Conservation (phyloP, 1,140 invertebrate genomes). For the Acromyrmex echinatior region DNA sequence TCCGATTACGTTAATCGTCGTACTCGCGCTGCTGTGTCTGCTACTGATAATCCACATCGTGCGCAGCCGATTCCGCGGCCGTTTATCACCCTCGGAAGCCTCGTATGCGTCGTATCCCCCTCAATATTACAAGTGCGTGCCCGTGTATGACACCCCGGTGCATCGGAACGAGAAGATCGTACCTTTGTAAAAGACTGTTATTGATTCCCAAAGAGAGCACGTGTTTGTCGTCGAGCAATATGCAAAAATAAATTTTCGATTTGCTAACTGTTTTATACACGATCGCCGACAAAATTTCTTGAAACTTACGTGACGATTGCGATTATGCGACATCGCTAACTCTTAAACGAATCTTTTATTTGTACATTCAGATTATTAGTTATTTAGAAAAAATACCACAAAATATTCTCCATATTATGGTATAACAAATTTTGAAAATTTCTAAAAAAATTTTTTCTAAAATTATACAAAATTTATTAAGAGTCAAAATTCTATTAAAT, state of each 20-base stretch:
- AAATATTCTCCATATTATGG: not conserved
- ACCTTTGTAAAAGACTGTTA: constrained; percentile 77
- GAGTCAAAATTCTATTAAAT: not conserved
- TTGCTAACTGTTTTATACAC: constrained; percentile 40
- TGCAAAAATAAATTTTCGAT: constrained; percentile 1
- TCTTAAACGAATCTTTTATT: constrained; percentile 36
- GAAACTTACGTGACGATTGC: not conserved
- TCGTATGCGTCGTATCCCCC: constrained; percentile 80
- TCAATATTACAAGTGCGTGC: constrained; percentile 85
- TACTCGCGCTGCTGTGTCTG: constrained; percentile 79
- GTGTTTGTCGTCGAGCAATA: not conserved
- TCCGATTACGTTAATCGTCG: constrained; percentile 81
- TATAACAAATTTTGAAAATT: not conserved
- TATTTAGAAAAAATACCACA: not conserved
- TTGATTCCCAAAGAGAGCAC: constrained; percentile 26
- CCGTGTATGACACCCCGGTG: constrained; percentile 81
- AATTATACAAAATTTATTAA: constrained; percentile 2
- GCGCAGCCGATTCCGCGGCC: constrained; percentile 80
- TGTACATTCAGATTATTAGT: constrained; percentile 4
- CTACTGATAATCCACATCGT: constrained; percentile 81
- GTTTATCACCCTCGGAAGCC: constrained; percentile 78
- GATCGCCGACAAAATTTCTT: constrained; percentile 2
- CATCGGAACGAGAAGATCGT: constrained; percentile 82
- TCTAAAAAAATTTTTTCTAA: not conserved
- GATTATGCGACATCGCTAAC: constrained; percentile 3